Conservation (phyloP, 2,113 vertebrate genomes). For the Hypomesus transpacificus region DNA sequence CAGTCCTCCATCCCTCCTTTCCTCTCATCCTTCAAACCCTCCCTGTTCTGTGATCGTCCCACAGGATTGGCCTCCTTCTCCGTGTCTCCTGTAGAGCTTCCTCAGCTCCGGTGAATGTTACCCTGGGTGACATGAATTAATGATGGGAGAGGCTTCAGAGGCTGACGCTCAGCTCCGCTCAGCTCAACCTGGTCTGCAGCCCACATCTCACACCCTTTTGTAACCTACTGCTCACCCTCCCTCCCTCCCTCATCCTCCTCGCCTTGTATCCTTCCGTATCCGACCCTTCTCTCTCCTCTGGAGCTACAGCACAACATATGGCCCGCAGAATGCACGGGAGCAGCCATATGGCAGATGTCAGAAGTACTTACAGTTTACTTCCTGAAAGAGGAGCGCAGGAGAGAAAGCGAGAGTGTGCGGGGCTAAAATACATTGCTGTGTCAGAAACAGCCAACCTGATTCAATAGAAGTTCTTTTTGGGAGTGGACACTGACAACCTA, state of each 20-base stretch:
- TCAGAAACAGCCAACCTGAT: not conserved
- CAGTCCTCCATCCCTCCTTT: conserved; percentile 18
- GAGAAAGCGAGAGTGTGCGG: conserved; percentile 7
- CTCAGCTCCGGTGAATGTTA: conserved; percentile 45
- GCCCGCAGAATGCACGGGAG: conserved; percentile 15
- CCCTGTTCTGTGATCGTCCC: conserved; percentile 47
- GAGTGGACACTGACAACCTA: not conserved
- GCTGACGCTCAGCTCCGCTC: conserved; percentile 26
- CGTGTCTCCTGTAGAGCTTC: conserved; percentile 50
- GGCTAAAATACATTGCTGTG: conserved; percentile 19
- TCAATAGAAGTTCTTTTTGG: not conserved
- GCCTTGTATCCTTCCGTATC: not conserved
- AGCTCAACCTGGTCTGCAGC: conserved; percentile 50
- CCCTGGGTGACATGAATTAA: conserved; percentile 71
- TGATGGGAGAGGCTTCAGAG: conserved; percentile 61
- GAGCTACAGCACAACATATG: conserved; percentile 20
- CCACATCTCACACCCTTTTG: conserved; percentile 6
- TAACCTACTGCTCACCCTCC: not conserved
- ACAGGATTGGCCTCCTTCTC: conserved; percentile 47
- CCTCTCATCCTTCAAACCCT: not conserved
- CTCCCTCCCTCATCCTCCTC: not conserved
- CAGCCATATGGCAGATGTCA: conserved; percentile 38
- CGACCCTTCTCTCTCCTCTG: conserved; percentile 33
- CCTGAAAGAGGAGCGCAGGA: conserved; percentile 1
- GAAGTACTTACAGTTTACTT: conserved; percentile 1